Percentiles rank a stretch among this genome's conserved stretches.
These are phyloP conservation scores for Albula goreensis DNA, from an alignment of 2,113 vertebrate genomes.

Conservation along the genomic window DNA sequence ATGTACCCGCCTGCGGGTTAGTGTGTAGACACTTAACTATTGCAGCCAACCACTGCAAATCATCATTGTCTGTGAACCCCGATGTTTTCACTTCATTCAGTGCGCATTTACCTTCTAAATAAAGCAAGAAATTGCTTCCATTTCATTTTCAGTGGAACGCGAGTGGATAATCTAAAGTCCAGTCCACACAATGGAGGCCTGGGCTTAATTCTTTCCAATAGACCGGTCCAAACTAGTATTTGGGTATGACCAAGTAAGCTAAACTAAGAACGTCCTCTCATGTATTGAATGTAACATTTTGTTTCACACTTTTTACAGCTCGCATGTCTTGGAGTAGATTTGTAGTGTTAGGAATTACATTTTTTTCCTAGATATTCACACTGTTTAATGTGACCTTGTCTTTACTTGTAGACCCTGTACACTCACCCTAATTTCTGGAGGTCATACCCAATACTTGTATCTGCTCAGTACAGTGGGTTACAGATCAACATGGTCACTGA, in stretches of 20 bases:
- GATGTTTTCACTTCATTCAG: no score
- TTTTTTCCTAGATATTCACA: neutral
- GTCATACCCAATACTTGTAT: slow-evolving; percentile 15
- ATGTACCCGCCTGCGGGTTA: no score
- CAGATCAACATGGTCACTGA: neutral
- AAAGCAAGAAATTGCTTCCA: no score
- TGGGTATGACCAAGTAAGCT: neutral
- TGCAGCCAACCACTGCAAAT: no score
- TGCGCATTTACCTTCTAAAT: no score
- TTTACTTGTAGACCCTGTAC: slow-evolving; percentile 12
- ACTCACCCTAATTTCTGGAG: slow-evolving; percentile 9
- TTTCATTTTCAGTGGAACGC: no score
- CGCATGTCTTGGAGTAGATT: no score
- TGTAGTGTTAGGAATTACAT: neutral
- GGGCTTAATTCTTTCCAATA: neutral
- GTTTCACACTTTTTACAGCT: neutral
- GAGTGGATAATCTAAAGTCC: no score
- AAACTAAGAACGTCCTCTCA: neutral
- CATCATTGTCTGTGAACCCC: no score
- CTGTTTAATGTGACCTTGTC: neutral
- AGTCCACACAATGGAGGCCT: no score
- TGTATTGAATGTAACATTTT: no score
- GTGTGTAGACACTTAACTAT: no score
- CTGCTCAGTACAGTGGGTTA: slow-evolving; percentile 21
- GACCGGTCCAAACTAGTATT: neutral